Base-by-base conservation (phyloP, 2,797 vertebrate species). In the Erithacus rubecula region DNA sequence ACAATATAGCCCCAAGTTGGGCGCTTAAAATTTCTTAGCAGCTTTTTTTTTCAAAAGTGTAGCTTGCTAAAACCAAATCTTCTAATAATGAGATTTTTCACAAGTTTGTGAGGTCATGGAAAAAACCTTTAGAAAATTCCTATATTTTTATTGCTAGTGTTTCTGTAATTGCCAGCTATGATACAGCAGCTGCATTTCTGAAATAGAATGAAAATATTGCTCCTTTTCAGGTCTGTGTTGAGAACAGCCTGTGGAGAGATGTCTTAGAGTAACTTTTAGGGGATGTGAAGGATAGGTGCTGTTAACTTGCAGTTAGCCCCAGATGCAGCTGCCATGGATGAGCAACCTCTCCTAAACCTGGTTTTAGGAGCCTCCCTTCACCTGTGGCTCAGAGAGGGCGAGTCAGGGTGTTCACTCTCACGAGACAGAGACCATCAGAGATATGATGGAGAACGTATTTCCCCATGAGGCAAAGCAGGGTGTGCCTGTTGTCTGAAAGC, bases 361-460 rank as follows among this genome's bases (percentile, higher is more conserved):
- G 6, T 32, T 77, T 63, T 34, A 34, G 32, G 15, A 47, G 52
- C 32, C 17, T 69, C 63, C 37, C 41, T 65, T 76, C 43, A 44
- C 6, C 43, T 0, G 0, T 37, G 39, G 30, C 18, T 65, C 22
- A 69, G 9, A 82, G 44, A n/a, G n/a, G n/a, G n/a, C n/a, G n/a
- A n/a, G n/a, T n/a, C n/a, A n/a, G n/a, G n/a, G 8, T 6, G 5
- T 20, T 26, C 3, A 0, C 23, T 67, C 34, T n/a, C 63, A 26
- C 0, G 0, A 43, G 52, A 20, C 36, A 7, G 32, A 71, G 32
- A 58, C 8, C 39, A 47, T 36, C 34, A 75, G 21, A 36, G 37
- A 32, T 23, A 53, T 70, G 43, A 20, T 43, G 43, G 43, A 36
- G 37, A 53, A n/a, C 7, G 23, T 23, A 53, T 70, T 89, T 59